Evolutionary conservation across 2,888 invertebrate species (phyloP).

Genomic region (Xanthorhoe spadicearia): DNA sequence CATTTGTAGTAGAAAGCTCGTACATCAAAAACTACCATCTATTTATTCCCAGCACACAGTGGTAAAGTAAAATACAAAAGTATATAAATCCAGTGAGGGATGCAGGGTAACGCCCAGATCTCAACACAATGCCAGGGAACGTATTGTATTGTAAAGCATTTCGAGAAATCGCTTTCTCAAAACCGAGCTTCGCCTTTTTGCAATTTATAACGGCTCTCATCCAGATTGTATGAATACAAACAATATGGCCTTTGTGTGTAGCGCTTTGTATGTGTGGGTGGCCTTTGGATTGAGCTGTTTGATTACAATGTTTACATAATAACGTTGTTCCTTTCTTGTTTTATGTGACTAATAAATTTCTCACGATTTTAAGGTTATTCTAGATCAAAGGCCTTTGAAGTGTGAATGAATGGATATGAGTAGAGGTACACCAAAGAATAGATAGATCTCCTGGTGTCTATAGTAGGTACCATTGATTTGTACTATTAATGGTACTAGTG

Average conservation of each 20-base stretch:
- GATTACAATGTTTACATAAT: slow-evolving; percentile 31
- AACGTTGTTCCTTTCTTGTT: slow-evolving; percentile 4
- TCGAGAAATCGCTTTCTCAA: slow-evolving; percentile 78
- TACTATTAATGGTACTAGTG: too few species aligned
- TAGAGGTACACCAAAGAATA: too few species aligned
- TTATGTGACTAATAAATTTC: background rate
- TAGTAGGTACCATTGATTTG: too few species aligned
- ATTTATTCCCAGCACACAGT: slow-evolving; percentile 24
- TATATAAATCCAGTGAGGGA: slow-evolving; percentile 67
- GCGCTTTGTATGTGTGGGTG: slow-evolving; percentile 35
- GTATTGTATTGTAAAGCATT: slow-evolving; percentile 80
- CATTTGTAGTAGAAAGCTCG: slow-evolving; percentile 2
- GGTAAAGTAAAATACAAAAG: slow-evolving; percentile 43
- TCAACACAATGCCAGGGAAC: slow-evolving; percentile 69
- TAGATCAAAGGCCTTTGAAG: background rate
- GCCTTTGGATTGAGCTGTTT: slow-evolving; percentile 54
- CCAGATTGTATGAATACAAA: slow-evolving; percentile 75
- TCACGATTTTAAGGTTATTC: background rate
- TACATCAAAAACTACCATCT: slow-evolving; percentile 34
- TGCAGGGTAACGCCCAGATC: slow-evolving; percentile 67
- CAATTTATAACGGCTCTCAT: slow-evolving; percentile 78
- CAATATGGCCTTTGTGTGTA: slow-evolving; percentile 56
- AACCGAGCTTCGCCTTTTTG: slow-evolving; percentile 75
- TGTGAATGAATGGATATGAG: too few species aligned
- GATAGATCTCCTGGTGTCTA: too few species aligned